These are phyloP conservation scores for Drosophila mauritiana DNA, from an alignment of 1,140 invertebrate genomes.

Conservation along the genomic window DNA sequence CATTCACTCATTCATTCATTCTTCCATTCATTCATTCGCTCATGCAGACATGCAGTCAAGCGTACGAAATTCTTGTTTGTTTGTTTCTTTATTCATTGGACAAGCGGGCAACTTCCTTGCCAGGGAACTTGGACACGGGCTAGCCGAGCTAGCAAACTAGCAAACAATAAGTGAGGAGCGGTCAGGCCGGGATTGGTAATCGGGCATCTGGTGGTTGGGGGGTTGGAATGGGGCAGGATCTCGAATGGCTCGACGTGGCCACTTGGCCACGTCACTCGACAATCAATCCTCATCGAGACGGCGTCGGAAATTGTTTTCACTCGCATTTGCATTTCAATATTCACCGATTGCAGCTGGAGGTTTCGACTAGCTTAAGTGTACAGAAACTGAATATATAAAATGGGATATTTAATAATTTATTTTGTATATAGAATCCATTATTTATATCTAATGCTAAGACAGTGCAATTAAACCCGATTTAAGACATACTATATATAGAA, in stretches of 20 bases:
- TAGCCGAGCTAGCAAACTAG: slow-evolving; percentile 64
- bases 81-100: slow-evolving; percentile 80
- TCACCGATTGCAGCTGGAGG: background rate
- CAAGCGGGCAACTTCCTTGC: slow-evolving; percentile 49
- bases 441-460: background rate
- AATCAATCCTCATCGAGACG: slow-evolving; percentile 28
- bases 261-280: slow-evolving; percentile 47
- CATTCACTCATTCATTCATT: slow-evolving; percentile 34
- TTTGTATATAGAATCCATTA: background rate
- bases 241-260: slow-evolving; percentile 16
- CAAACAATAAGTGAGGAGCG: slow-evolving; percentile 57
- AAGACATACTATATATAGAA: background rate
- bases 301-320: slow-evolving; percentile 39
- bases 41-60: slow-evolving; percentile 74
- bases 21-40: slow-evolving; percentile 47
- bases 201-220: background rate
- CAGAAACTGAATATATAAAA: background rate
- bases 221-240: background rate
- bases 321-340: slow-evolving; percentile 40
- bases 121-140: slow-evolving; percentile 31
- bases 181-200: slow-evolving; percentile 4
- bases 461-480: background rate
- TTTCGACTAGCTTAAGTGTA: background rate
- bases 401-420: background rate
- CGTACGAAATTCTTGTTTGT: slow-evolving; percentile 81